Percentiles rank a stretch among this genome's conserved stretches.
Conservation (phyloP, 2,113 vertebrate species). For the Tamias sibiricus region DNA sequence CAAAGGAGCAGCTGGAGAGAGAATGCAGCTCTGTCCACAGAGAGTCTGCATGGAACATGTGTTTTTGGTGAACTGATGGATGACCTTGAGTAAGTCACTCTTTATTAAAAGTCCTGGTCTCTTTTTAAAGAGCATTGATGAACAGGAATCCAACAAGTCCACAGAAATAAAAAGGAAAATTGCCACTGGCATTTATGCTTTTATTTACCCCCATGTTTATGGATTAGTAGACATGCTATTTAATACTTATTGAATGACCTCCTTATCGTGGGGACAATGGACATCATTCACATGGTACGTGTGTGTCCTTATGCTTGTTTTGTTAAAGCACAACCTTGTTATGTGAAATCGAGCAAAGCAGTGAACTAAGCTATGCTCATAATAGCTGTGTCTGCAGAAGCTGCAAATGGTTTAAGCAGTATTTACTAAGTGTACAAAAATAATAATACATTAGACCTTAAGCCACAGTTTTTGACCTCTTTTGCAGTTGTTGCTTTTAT, state of each 20-base stretch:
- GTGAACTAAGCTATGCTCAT: neutral
- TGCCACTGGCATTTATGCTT: neutral
- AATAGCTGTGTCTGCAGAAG: neutral
- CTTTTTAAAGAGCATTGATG: conserved; percentile 1
- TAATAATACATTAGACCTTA: neutral
- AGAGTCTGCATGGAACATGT: neutral
- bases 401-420: neutral
- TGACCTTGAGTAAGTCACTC: conserved; percentile 46
- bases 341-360: neutral
- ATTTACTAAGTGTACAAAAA: neutral
- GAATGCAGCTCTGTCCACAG: neutral
- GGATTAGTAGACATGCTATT: neutral
- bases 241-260: conserved; percentile 62
- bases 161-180: conserved; percentile 57
- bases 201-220: neutral
- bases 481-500: neutral
- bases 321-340: neutral
- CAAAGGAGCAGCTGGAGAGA: neutral
- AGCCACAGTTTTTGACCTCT: neutral
- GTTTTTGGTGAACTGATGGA: neutral
- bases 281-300: neutral
- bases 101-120: neutral
- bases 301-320: neutral
- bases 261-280: conserved; percentile 10
- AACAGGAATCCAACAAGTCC: conserved; percentile 12